A percentile compares a stretch with the other conserved stretches of the same genome.
Conservation (phyloP, 2,797 vertebrate species). For the Lacerta agilis region DNA sequence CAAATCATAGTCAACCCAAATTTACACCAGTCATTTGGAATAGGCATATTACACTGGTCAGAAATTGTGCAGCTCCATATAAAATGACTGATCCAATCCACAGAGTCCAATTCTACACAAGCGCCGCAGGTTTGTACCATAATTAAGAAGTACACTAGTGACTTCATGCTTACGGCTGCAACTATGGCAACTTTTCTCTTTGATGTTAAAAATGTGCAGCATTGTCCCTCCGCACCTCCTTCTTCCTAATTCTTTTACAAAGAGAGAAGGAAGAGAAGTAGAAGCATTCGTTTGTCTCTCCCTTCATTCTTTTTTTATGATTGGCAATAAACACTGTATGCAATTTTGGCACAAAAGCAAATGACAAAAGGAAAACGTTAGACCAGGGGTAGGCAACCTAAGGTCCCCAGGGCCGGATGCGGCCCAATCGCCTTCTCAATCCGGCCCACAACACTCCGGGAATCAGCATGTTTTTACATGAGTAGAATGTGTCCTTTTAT, state of each 20-base stretch:
- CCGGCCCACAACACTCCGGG: too few relatives aligned
- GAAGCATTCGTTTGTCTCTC: neutral
- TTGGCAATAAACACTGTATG: neutral
- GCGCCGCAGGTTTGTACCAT: constrained; percentile 6
- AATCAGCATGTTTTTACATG: too few relatives aligned
- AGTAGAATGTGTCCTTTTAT: too few relatives aligned
- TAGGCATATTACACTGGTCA: neutral
- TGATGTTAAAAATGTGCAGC: constrained; percentile 21
- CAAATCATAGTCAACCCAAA: constrained; percentile 1
- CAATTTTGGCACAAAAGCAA: neutral
- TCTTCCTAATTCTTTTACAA: constrained; percentile 11
- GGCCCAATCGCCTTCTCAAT: too few relatives aligned
- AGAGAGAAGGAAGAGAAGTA: neutral
- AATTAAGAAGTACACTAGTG: constrained; percentile 26
- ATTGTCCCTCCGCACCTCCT: neutral
- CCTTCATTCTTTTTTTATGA: neutral
- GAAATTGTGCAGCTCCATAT: constrained; percentile 9
- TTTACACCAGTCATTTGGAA: constrained; percentile 7
- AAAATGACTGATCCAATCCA: neutral
- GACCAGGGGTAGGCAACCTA: too few relatives aligned
- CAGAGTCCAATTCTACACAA: neutral
- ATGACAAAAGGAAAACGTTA: neutral
- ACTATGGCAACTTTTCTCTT: constrained; percentile 23
- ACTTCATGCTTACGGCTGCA: constrained; percentile 22
- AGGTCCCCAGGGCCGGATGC: too few relatives aligned